Evolutionary conservation across 2,113 vertebrate species (phyloP).

Genomic region (Gymnarchus niloticus): DNA sequence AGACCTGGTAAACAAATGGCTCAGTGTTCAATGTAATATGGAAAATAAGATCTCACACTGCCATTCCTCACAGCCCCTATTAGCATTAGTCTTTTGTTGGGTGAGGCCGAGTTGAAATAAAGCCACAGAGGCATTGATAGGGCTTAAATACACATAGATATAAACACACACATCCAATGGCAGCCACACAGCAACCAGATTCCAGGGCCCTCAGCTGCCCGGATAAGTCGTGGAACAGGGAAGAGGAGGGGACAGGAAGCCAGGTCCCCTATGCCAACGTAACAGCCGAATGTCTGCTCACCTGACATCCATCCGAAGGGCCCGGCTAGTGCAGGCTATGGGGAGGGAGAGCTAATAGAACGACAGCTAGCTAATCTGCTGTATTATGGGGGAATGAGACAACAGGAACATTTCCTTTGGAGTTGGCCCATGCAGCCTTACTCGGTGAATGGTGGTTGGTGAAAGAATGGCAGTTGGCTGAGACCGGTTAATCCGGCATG

Average conservation of each 20-base stretch:
- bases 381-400: slow-evolving; percentile 34
- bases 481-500: slow-evolving; percentile 31
- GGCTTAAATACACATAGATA: not conserved
- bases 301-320: slow-evolving; percentile 22
- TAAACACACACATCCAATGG: not conserved
- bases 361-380: slow-evolving; percentile 29
- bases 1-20: not conserved
- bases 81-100: not conserved
- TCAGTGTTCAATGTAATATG: not conserved
- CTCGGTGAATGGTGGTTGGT: slow-evolving; percentile 10
- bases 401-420: slow-evolving; percentile 26
- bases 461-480: slow-evolving; percentile 17
- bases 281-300: slow-evolving; percentile 25
- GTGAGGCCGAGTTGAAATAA: not conserved
- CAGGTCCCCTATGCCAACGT: not conserved
- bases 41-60: not conserved
- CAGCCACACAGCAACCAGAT: not conserved
- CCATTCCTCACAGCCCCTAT: not conserved
- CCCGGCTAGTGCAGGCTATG: slow-evolving; percentile 7
- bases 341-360: slow-evolving; percentile 20
- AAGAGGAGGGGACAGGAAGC: not conserved
- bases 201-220: not conserved
- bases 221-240: not conserved
- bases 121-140: not conserved
- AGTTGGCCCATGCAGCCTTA: slow-evolving; percentile 12